Percentiles rank a stretch among this genome's conserved stretches.
Evolutionary conservation across 1,140 invertebrate genomes (phyloP).

Genomic region (Ceratitis capitata): DNA sequence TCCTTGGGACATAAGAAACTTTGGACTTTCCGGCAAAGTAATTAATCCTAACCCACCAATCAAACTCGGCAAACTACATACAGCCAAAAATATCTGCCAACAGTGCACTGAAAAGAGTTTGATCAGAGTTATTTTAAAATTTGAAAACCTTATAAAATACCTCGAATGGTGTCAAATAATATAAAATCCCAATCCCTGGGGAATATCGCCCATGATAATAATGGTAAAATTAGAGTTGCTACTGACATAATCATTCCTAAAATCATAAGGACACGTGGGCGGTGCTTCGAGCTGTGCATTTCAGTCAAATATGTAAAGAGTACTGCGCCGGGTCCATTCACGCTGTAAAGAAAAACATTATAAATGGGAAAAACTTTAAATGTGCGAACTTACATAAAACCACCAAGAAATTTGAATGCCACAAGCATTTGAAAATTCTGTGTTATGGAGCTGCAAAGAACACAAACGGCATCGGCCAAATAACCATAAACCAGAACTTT

Average conservation of each 20-base stretch:
- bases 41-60: conserved; percentile 71
- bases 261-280: conserved; percentile 72
- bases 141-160: conserved; percentile 63
- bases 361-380: conserved; percentile 37
- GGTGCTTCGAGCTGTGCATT: conserved; percentile 72
- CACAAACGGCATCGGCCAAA: conserved; percentile 75
- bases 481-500: conserved; percentile 78
- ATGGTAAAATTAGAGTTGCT: conserved; percentile 68
- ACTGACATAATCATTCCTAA: conserved; percentile 72
- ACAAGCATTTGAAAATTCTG: conserved; percentile 78
- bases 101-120: conserved; percentile 69
- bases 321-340: conserved; percentile 78
- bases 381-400: conserved; percentile 76
- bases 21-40: conserved; percentile 83
- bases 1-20: conserved; percentile 80
- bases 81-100: conserved; percentile 81
- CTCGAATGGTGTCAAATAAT: conserved; percentile 69
- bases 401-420: conserved; percentile 77
- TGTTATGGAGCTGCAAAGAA: conserved; percentile 73
- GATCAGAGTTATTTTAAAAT: conserved; percentile 54
- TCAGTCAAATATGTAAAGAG: conserved; percentile 77
- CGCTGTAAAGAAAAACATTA: conserved; percentile 66
- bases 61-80: conserved; percentile 74
- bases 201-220: conserved; percentile 70
- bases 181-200: conserved; percentile 64